Conservation (phyloP, 2,797 vertebrate species). For the Taeniopygia guttata region DNA sequence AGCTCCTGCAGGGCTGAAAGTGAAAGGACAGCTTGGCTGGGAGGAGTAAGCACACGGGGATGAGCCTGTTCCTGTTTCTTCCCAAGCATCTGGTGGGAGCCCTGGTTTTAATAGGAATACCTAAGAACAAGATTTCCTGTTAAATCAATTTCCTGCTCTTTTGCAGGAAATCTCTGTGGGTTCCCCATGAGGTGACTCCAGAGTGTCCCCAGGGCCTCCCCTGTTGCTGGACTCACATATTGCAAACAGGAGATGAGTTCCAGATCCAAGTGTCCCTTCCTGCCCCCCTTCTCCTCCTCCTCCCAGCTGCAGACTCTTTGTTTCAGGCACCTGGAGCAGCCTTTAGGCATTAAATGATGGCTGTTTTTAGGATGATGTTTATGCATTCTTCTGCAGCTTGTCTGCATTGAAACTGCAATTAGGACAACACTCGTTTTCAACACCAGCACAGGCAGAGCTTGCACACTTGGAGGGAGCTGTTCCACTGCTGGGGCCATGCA, state of each 20-base stretch:
- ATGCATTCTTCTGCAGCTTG: background rate
- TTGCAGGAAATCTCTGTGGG: background rate
- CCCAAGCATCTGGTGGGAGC: background rate
- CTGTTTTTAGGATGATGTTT: background rate
- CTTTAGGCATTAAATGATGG: background rate
- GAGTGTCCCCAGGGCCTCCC: background rate
- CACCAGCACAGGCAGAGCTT: background rate
- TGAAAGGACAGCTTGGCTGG: background rate
- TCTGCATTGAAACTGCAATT: background rate
- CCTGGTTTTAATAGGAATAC: background rate
- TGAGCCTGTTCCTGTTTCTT: background rate
- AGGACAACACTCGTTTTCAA: accelerated
- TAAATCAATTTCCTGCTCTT: background rate
- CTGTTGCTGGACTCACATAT: accelerated
- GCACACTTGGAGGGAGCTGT: background rate
- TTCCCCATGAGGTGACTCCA: background rate
- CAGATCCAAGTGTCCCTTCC: background rate
- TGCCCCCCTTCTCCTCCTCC: background rate
- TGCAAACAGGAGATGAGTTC: background rate
- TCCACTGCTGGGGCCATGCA: background rate
- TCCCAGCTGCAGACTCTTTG: background rate
- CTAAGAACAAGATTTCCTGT: background rate
- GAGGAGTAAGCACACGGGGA: background rate
- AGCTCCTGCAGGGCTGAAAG: background rate
- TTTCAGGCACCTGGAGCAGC: background rate